These are phyloP conservation scores for Spisula subtruncata DNA, from an alignment of 2,888 invertebrate genomes.

Conservation along the genomic window DNA sequence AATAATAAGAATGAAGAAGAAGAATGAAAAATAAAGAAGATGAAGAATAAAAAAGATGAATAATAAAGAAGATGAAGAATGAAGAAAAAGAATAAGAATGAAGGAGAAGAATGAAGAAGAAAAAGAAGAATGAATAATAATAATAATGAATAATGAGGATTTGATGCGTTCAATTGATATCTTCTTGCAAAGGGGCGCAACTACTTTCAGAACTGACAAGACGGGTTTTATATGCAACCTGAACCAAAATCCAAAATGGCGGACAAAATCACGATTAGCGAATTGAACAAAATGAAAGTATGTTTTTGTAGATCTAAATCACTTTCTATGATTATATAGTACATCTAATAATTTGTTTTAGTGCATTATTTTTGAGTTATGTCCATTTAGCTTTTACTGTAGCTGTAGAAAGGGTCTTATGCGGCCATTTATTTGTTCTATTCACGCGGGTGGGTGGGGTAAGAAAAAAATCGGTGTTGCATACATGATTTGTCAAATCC, in stretches of 20 bases:
- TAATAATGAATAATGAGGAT: too few species aligned
- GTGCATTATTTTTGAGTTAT: too few species aligned
- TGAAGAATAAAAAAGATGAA: too few species aligned
- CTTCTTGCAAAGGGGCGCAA: too few species aligned
- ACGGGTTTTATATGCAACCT: neutral
- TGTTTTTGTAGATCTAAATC: neutral
- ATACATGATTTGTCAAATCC: too few species aligned
- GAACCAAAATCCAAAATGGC: slow-evolving; percentile 51
- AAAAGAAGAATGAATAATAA: too few species aligned
- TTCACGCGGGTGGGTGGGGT: neutral
- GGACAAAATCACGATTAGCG: slow-evolving; percentile 48
- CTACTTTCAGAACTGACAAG: neutral
- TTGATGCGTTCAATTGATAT: too few species aligned
- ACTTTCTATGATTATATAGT: neutral
- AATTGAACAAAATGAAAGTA: slow-evolving; percentile 67
- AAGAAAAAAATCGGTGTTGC: neutral
- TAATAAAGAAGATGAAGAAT: too few species aligned
- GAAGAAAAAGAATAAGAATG: too few species aligned
- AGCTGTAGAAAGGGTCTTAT: neutral
- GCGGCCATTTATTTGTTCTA: neutral
- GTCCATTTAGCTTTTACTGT: neutral
- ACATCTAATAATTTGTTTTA: neutral
- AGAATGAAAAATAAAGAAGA: too few species aligned
- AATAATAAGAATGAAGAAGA: too few species aligned
- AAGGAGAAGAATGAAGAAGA: too few species aligned